A percentile compares a stretch with the other conserved stretches of the same genome.
These are phyloP conservation scores for Zaprionus inermis DNA, from an alignment of 1,140 invertebrate species.

Conservation along the genomic window DNA sequence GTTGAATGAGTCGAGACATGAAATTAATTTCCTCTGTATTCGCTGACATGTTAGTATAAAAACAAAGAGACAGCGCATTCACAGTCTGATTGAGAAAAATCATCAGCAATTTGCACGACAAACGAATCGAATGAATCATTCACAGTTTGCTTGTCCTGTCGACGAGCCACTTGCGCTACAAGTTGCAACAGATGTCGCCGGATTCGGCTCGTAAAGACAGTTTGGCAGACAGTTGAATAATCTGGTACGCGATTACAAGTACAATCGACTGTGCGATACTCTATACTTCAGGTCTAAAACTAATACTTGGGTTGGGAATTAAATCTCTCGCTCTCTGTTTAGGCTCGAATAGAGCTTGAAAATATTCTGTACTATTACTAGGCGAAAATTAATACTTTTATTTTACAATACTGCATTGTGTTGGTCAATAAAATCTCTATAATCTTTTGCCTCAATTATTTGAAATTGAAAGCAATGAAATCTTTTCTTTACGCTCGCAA, in stretches of 20 bases:
- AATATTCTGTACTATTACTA: no score
- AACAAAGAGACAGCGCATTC: conserved; percentile 30
- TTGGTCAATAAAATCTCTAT: no score
- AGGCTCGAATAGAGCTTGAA: no score
- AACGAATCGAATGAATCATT: conserved; percentile 67
- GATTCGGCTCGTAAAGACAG: not conserved
- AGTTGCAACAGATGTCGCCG: conserved; percentile 11
- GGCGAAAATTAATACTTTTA: no score
- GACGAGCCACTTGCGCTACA: conserved; percentile 41
- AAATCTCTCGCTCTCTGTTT: no score
- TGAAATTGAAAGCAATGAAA: no score
- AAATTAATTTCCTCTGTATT: conserved; percentile 42
- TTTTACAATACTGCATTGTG: no score
- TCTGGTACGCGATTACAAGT: not conserved
- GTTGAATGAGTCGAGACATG: conserved; percentile 50
- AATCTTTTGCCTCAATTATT: no score
- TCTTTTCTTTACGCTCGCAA: no score
- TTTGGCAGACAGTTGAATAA: not conserved
- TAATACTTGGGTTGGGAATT: no score
- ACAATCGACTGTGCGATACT: not conserved
- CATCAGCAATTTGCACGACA: conserved; percentile 62
- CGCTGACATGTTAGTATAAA: conserved; percentile 12
- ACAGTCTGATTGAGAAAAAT: conserved; percentile 39
- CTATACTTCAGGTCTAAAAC: no score
- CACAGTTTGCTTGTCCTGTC: conserved; percentile 45